These are phyloP conservation scores for Glyphotaelius pellucidus DNA, from an alignment of 2,888 invertebrate species.

Conservation along the genomic window DNA sequence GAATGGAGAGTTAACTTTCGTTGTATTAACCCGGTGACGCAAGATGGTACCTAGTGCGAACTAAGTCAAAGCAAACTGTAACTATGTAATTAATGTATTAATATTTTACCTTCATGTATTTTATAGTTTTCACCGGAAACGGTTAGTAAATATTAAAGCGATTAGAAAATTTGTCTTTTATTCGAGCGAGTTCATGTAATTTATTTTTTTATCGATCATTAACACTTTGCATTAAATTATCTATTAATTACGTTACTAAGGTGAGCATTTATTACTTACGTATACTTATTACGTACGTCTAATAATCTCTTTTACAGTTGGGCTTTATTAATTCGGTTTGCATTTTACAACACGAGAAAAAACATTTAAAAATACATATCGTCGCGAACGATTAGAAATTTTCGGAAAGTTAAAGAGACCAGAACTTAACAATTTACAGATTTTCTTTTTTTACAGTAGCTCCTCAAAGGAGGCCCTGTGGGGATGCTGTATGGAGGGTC, in stretches of 20 bases:
- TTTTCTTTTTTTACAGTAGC: too few relatives aligned
- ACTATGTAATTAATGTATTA: not conserved
- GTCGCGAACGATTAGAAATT: too few relatives aligned
- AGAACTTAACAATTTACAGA: too few relatives aligned
- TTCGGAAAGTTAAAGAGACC: too few relatives aligned
- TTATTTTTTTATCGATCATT: not conserved
- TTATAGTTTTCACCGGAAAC: not conserved
- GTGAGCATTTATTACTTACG: not conserved
- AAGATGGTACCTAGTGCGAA: not conserved
- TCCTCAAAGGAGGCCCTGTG: too few relatives aligned
- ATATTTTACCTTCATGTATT: not conserved
- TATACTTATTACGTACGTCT: too few relatives aligned
- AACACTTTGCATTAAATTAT: not conserved
- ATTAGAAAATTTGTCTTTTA: not conserved
- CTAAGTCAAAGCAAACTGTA: not conserved
- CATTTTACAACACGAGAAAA: not conserved
- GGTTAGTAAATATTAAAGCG: not conserved
- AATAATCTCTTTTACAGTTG: not conserved
- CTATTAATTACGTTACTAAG: not conserved
- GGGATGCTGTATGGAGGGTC: too few relatives aligned
- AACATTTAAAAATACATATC: too few relatives aligned
- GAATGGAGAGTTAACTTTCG: constrained; percentile 18
- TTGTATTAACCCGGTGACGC: constrained; percentile 23
- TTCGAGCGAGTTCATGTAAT: not conserved
- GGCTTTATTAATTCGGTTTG: too few relatives aligned